Evolutionary conservation across 2,797 vertebrate genomes (phyloP), one percentile per base, ranked within the genome.

Genomic region (Nannoperca obscura): DNA sequence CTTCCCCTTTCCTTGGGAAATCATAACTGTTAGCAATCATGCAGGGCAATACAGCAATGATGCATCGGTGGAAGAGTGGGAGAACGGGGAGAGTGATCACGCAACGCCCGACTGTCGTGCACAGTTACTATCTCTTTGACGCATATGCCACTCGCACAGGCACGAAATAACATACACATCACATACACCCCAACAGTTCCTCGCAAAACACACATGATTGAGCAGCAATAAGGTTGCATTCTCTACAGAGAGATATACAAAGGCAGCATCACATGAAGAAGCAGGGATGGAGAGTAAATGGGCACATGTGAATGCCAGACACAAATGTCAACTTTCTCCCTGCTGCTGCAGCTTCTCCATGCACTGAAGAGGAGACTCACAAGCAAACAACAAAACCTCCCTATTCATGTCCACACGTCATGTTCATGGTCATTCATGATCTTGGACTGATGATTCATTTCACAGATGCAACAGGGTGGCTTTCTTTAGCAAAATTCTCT

Each of bases 1-100:
- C 42, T 34, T 66, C 27, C 57, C 36, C 66, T 24, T 73, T 87
- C 74, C 81, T 74, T 78, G 65, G 63, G 78, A 89, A 91, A 92
- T 88, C 86, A 91, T 85, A 94, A 92, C 80, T 52, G 78, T 63
- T 76, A 76, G 86, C 86, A 81, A 90, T 91, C 85, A 92, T 70
- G 66, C 47, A 1, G 59, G 71, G 85, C 66, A 86, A 86, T 89
- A 86, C 54, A 71, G 86, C 86, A 74, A 82, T 83, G 85, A 90
- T 89, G 82, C 69, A 54, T 81, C 50, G 49, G 50, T 32, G 44
- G 69, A 76, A 76, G 71, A 61, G 67, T 15, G 52, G 38, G 54
- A 53, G 34, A 71, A 38, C 17, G n/a, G 66, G 58, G 32, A 69
- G 77, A 72, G 78, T 3, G 76, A 89, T 82, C 71, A 57, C 30